Evolutionary conservation across 1,140 invertebrate species (phyloP).

Genomic region (Nylanderia fulva): DNA sequence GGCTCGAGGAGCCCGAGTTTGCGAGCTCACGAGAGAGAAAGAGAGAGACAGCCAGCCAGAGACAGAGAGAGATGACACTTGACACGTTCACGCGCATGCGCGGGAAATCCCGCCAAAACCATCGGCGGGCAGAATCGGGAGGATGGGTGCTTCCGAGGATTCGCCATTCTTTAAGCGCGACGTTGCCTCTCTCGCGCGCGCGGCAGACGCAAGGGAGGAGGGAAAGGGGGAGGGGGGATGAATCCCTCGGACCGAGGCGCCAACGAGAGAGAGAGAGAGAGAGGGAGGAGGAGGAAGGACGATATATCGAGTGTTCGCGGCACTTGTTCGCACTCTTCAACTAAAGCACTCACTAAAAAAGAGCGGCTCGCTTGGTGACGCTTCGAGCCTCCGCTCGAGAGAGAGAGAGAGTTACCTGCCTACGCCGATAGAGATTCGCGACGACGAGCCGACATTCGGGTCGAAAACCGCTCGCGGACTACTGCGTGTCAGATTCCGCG

Average conservation of each 20-base stretch:
- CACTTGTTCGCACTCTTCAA: too few species aligned
- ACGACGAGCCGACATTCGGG: conserved; percentile 47
- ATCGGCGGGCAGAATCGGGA: conserved; percentile 60
- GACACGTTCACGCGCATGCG: conserved; percentile 78
- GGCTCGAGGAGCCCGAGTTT: background rate
- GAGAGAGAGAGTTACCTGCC: too few species aligned
- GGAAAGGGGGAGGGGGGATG: background rate
- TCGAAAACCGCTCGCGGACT: conserved; percentile 53
- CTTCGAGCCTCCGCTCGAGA: too few species aligned
- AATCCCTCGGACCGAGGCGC: conserved; percentile 8
- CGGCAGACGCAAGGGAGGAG: conserved; percentile 42
- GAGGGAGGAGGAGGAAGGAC: conserved; percentile 49
- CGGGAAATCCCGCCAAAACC: conserved; percentile 83
- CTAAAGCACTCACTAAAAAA: too few species aligned
- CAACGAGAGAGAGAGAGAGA: conserved; percentile 7
- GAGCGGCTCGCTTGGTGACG: too few species aligned
- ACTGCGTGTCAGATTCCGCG: conserved; percentile 70
- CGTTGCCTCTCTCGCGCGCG: conserved; percentile 33
- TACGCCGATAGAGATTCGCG: conserved; percentile 33
- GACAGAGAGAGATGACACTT: conserved; percentile 66
- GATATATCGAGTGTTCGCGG: conserved; percentile 53
- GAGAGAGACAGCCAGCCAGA: background rate
- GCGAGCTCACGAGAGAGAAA: background rate
- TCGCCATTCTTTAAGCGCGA: conserved; percentile 47
- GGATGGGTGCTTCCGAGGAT: conserved; percentile 52